These are phyloP conservation scores for Acanthoscelides obtectus DNA, from an alignment of 2,888 invertebrate species.

Conservation along the genomic window DNA sequence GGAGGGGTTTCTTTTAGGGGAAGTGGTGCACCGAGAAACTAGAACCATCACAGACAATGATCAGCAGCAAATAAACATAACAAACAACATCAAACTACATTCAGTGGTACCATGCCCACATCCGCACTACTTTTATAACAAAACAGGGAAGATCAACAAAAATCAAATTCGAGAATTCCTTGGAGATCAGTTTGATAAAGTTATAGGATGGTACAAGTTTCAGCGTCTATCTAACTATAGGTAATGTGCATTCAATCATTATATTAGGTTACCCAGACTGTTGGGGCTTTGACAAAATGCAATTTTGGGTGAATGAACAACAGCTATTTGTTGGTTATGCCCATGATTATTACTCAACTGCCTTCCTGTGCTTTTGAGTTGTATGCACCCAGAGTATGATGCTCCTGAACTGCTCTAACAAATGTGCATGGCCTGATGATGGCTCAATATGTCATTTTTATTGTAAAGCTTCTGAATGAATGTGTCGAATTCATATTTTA, in stretches of 20 bases:
- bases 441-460: too few species aligned
- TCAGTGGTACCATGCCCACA: slow-evolving; percentile 58
- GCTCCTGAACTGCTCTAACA: too few species aligned
- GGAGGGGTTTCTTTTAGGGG: slow-evolving; percentile 64
- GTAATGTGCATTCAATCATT: not conserved
- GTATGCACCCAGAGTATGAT: too few species aligned
- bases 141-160: slow-evolving; percentile 55
- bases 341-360: too few species aligned
- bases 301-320: too few species aligned
- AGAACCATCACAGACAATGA: slow-evolving; percentile 67
- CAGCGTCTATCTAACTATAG: slow-evolving; percentile 48
- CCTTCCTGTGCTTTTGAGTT: too few species aligned
- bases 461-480: too few species aligned
- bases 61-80: slow-evolving; percentile 57
- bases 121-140: slow-evolving; percentile 55
- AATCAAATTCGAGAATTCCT: slow-evolving; percentile 53
- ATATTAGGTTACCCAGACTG: too few species aligned
- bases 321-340: too few species aligned
- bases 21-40: slow-evolving; percentile 58
- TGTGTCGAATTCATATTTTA: too few species aligned
- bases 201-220: slow-evolving; percentile 67
- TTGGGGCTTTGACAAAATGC: too few species aligned
- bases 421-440: too few species aligned
- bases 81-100: slow-evolving; percentile 58
- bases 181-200: slow-evolving; percentile 51